A percentile compares a stretch with the other conserved stretches of the same genome.
Evolutionary conservation across 1,140 invertebrate genomes (phyloP).

Genomic region (Halictus rubicundus): DNA sequence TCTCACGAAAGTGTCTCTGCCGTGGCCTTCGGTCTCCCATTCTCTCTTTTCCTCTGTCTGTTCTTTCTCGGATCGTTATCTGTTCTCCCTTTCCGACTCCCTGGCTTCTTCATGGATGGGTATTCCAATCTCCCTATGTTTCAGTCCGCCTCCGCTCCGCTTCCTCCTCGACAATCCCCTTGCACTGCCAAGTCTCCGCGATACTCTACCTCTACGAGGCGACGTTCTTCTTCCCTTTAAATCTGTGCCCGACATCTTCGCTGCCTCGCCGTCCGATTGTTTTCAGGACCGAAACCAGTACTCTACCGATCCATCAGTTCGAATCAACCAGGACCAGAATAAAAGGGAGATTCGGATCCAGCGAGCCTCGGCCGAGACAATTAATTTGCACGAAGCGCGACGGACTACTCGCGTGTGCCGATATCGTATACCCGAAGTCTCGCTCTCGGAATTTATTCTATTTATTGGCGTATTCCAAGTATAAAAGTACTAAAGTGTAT

Average conservation of each 20-base stretch:
- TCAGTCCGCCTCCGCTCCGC: conserved; percentile 45
- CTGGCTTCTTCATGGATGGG: conserved; percentile 50
- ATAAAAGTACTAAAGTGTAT: too few relatives aligned
- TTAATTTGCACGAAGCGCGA: conserved; percentile 7
- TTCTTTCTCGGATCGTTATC: conserved; percentile 53
- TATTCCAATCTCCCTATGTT: conserved; percentile 64
- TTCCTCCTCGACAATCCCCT: conserved; percentile 9
- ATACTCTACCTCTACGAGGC: neutral
- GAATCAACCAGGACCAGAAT: neutral
- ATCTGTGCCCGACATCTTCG: conserved; percentile 36
- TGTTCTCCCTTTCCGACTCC: conserved; percentile 38
- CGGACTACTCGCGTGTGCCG: neutral
- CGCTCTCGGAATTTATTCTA: too few relatives aligned
- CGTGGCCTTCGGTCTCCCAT: conserved; percentile 46
- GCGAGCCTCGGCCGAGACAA: neutral
- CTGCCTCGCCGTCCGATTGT: conserved; percentile 28
- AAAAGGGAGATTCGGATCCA: neutral
- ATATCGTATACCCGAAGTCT: neutral
- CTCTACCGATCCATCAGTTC: neutral
- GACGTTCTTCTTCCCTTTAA: conserved; percentile 25
- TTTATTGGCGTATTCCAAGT: too few relatives aligned
- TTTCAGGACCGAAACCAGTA: neutral
- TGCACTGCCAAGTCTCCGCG: conserved; percentile 7
- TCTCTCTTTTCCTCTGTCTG: conserved; percentile 51
- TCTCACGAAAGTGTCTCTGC: conserved; percentile 78